phyloP scores from a whole-genome alignment of 2,113 vertebrate genomes.

The Enhydra lutris region DNA sequence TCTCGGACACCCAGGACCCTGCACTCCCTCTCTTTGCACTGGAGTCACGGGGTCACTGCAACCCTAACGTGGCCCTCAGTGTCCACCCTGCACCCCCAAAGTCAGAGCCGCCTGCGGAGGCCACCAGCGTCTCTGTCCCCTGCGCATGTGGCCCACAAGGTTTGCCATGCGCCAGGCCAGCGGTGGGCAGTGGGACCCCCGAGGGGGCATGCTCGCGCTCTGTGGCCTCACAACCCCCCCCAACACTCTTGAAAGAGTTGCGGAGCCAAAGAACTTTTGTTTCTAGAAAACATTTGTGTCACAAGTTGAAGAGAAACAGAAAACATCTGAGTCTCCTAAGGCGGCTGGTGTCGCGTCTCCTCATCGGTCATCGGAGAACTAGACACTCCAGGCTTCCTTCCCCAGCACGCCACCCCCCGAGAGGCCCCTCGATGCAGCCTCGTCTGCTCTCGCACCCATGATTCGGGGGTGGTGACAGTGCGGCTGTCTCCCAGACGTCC shows the following conservation, averaged over 20 bases:
- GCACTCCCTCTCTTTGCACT: background rate
- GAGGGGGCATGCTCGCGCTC: background rate
- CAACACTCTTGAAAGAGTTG: background rate
- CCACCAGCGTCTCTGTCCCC: rapidly evolving
- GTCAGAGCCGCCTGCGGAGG: background rate
- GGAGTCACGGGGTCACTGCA: background rate
- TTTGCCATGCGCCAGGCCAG: background rate
- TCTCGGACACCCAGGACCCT: background rate
- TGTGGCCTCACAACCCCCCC: background rate
- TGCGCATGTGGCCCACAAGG: background rate
- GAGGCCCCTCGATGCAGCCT: no score
- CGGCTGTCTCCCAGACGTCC: background rate
- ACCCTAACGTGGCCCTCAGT: background rate
- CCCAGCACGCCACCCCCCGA: no score
- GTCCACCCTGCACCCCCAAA: background rate
- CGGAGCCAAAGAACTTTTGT: background rate
- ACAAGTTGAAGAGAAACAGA: background rate
- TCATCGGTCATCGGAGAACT: no score
- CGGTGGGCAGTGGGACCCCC: background rate
- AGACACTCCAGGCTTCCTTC: no score
- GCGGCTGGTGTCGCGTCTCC: background rate
- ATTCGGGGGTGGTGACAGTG: no score
- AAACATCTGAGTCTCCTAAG: background rate
- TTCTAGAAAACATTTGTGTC: background rate
- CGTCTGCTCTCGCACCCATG: no score